These are phyloP conservation scores for Mus spretus DNA, from an alignment of 2,797 vertebrate genomes.

Conservation along the genomic window DNA sequence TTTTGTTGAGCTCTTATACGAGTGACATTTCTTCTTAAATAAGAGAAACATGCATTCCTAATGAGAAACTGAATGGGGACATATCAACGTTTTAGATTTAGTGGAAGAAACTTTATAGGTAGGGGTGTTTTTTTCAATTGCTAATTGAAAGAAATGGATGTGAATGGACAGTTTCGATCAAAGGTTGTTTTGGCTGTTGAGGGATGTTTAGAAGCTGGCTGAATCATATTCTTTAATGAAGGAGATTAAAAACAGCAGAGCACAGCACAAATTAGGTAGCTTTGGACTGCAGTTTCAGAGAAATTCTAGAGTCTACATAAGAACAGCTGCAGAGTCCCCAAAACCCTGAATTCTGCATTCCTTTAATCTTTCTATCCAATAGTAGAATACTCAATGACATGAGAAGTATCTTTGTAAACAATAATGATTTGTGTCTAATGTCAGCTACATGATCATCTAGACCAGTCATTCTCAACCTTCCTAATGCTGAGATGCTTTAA, in stretches of 20 bases:
- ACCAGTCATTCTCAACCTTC: background rate
- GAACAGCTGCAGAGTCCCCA: constrained; percentile 7
- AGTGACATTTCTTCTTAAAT: constrained; percentile 53
- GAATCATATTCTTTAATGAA: background rate
- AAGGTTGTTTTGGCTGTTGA: background rate
- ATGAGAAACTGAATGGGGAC: background rate
- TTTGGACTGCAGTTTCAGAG: background rate
- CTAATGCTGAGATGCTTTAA: background rate
- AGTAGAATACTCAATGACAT: constrained; percentile 18
- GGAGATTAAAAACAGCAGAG: background rate
- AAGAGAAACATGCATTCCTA: background rate
- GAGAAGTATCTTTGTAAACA: constrained; percentile 30
- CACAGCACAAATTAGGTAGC: background rate
- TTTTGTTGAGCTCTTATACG: constrained; percentile 17
- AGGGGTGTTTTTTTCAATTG: background rate
- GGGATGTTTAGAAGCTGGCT: background rate
- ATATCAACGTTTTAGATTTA: constrained; percentile 1
- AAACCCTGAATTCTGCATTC: background rate
- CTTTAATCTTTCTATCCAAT: constrained; percentile 67
- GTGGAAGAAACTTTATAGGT: background rate
- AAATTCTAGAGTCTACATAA: constrained; percentile 58
- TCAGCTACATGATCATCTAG: constrained; percentile 58
- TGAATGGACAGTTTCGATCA: background rate
- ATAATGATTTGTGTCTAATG: constrained; percentile 45
- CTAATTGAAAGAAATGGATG: background rate